Percentiles rank a stretch among this genome's conserved stretches.
These are phyloP conservation scores for Panthera tigris DNA, from an alignment of 2,113 vertebrate species.

Conservation along the genomic window DNA sequence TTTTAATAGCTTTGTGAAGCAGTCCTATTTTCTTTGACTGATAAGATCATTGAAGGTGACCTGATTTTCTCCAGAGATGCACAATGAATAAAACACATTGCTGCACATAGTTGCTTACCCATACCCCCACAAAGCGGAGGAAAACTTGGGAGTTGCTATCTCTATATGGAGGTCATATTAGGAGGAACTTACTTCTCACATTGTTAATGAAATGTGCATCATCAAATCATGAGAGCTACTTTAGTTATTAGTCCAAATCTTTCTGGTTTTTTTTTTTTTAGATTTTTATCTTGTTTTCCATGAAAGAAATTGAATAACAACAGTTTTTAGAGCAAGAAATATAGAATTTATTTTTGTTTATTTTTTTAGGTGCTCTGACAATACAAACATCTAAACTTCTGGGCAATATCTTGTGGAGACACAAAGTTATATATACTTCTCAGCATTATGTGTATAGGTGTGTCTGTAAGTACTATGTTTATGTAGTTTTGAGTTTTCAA, in stretches of 20 bases:
- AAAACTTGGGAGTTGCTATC: background rate
- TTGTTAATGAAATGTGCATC: background rate
- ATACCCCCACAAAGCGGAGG: background rate
- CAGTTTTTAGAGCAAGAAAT: background rate
- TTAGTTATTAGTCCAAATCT: background rate
- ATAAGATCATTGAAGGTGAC: conserved; percentile 73
- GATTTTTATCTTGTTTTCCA: conserved; percentile 2
- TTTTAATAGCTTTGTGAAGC: conserved; percentile 62
- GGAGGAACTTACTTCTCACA: background rate
- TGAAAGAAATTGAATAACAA: background rate
- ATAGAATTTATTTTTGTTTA: background rate
- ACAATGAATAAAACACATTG: conserved; percentile 30
- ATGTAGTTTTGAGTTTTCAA: background rate
- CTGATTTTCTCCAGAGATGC: conserved; percentile 60
- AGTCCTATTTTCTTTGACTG: conserved; percentile 61
- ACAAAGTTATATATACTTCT: background rate
- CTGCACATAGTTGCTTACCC: background rate
- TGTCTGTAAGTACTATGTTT: background rate
- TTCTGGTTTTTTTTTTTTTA: background rate
- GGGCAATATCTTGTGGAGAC: background rate
- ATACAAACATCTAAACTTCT: background rate
- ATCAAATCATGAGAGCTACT: background rate
- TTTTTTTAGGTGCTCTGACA: background rate
- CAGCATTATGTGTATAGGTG: background rate
- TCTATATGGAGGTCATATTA: rapidly evolving